Evolutionary conservation across 1,140 invertebrate species (phyloP).

Genomic region (Brachionus rubens): DNA sequence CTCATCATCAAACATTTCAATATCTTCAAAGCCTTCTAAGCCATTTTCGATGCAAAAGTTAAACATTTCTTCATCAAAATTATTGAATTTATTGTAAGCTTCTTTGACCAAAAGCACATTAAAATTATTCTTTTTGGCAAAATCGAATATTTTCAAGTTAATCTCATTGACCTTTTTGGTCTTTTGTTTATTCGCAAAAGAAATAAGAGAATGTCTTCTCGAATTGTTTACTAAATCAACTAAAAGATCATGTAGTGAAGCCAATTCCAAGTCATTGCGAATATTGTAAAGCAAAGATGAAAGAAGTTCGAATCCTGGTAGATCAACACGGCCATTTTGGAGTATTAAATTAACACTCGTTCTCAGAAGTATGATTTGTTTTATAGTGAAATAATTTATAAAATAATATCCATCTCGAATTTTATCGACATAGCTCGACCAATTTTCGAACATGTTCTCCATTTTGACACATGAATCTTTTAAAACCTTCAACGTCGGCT

Average conservation of each 20-base stretch:
- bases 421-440: conserved; percentile 7
- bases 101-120: conserved; percentile 5
- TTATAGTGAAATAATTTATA: conserved; percentile 10
- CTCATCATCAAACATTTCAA: background rate
- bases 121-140: background rate
- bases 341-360: background rate
- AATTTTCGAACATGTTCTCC: background rate
- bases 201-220: background rate
- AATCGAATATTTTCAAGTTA: background rate
- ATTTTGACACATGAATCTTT: background rate
- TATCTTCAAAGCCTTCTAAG: background rate
- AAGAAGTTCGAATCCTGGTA: background rate
- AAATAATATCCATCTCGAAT: conserved; percentile 10
- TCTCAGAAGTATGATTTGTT: background rate
- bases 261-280: background rate
- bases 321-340: background rate
- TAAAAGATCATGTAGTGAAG: background rate
- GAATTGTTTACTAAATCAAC: background rate
- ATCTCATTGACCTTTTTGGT: background rate
- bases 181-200: background rate
- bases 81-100: background rate
- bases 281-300: background rate
- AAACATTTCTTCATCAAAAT: background rate
- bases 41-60: background rate
- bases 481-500: background rate